Conservation (phyloP, 2,113 vertebrate genomes). For the Tachycineta bicolor region DNA sequence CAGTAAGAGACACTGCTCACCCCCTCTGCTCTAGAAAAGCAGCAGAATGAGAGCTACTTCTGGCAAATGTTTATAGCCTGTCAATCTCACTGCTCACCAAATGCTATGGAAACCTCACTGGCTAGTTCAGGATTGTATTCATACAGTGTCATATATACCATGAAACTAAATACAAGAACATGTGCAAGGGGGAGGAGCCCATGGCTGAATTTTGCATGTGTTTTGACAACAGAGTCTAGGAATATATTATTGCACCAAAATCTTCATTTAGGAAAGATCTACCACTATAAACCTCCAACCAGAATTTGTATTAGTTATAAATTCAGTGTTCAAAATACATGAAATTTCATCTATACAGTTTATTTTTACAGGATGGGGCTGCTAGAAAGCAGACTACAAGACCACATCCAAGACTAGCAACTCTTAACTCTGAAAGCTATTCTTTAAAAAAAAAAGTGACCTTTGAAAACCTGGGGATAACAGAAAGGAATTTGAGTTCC, state of each 20-base stretch:
- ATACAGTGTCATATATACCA: neutral
- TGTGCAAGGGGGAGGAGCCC: neutral
- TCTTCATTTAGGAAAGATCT: neutral
- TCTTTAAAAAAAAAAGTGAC: neutral
- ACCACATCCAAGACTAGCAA: neutral
- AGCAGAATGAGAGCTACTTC: neutral
- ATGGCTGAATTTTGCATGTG: neutral
- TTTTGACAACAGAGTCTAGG: neutral
- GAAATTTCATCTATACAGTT: neutral
- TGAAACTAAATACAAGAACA: neutral
- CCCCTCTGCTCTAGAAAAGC: neutral
- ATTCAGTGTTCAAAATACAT: neutral
- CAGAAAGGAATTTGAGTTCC: neutral
- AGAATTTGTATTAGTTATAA: neutral
- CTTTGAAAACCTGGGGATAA: neutral
- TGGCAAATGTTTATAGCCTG: neutral
- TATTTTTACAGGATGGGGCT: neutral
- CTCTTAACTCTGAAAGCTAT: neutral
- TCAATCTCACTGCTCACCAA: neutral
- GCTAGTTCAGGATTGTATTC: neutral
- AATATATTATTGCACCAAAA: neutral
- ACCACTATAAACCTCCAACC: neutral
- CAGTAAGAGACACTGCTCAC: fast-evolving
- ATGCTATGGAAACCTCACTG: neutral
- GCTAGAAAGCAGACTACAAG: neutral